phyloP scores from a whole-genome alignment of 2,113 vertebrate genomes.

The Rhizomys pruinosus region DNA sequence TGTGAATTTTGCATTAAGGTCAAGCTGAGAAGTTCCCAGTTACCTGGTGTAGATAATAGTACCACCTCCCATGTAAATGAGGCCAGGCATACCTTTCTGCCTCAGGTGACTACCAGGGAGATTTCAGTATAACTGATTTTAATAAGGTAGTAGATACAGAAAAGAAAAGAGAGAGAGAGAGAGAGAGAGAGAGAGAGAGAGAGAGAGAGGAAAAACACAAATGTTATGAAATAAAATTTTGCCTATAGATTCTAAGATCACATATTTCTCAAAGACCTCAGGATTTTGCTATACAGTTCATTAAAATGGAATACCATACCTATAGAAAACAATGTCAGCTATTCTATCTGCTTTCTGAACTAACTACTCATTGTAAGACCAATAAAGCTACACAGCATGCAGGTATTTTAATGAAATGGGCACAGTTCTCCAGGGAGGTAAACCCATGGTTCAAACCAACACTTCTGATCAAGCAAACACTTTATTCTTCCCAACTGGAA shows the following conservation, averaged over 20 bases:
- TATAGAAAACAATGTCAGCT: constrained; percentile 74
- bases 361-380: constrained; percentile 71
- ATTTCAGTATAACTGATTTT: constrained; percentile 9
- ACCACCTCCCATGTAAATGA: constrained; percentile 57
- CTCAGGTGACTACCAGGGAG: constrained; percentile 47
- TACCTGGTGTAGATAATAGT: constrained; percentile 37
- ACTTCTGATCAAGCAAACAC: constrained; percentile 78
- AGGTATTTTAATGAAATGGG: constrained; percentile 80
- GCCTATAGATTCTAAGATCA: constrained; percentile 16
- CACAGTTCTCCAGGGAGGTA: constrained; percentile 70
- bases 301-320: constrained; percentile 61
- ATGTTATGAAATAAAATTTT: constrained; percentile 42
- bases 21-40: constrained; percentile 69
- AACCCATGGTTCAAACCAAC: constrained; percentile 77
- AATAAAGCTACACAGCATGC: constrained; percentile 80
- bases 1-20: constrained; percentile 72
- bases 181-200: background rate
- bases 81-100: constrained; percentile 58
- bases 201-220: background rate
- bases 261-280: constrained; percentile 63
- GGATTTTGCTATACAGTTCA: constrained; percentile 59
- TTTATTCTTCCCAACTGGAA: constrained; percentile 71
- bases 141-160: background rate
- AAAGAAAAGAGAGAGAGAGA: background rate
- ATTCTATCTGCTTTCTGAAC: constrained; percentile 70